Percentiles rank a stretch among this genome's conserved stretches.
Conservation (phyloP, 1,140 invertebrate species). For the Bombyx mandarina region DNA sequence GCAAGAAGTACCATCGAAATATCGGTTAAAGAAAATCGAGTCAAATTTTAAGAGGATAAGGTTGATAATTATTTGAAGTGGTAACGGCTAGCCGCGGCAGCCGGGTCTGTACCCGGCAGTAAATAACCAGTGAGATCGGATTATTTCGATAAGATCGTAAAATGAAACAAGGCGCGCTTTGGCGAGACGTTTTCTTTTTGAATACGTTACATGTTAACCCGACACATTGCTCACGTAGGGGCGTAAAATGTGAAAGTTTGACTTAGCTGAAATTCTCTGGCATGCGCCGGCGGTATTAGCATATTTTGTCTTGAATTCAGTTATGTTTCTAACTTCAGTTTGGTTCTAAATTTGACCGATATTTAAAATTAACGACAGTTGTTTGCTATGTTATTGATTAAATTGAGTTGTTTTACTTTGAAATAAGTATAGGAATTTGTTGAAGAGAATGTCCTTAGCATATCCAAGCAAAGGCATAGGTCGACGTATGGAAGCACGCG, state of each 20-base stretch:
- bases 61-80: slow-evolving; percentile 34
- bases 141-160: slow-evolving; percentile 71
- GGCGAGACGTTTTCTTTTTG: slow-evolving; percentile 55
- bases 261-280: slow-evolving; percentile 20
- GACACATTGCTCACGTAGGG: slow-evolving; percentile 26
- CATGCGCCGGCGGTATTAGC: slow-evolving; percentile 8
- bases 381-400: too few relatives aligned
- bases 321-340: too few relatives aligned
- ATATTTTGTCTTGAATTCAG: slow-evolving; percentile 1
- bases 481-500: slow-evolving; percentile 24
- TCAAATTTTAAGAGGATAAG: slow-evolving; percentile 31
- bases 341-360: too few relatives aligned
- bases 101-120: slow-evolving; percentile 52
- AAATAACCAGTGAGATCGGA: slow-evolving; percentile 68
- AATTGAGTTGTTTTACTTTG: too few relatives aligned
- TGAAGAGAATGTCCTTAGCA: too few relatives aligned
- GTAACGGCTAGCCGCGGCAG: slow-evolving; percentile 24
- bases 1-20: slow-evolving; percentile 28
- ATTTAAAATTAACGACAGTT: too few relatives aligned
- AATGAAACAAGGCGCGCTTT: slow-evolving; percentile 61
- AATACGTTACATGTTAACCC: slow-evolving; percentile 43
- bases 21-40: slow-evolving; percentile 35
- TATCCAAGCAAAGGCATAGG: neutral
- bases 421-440: too few relatives aligned
- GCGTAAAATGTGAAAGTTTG: slow-evolving; percentile 30